These are phyloP conservation scores for Oreochromis grahami DNA, from an alignment of 2,797 vertebrate species.

Conservation along the genomic window DNA sequence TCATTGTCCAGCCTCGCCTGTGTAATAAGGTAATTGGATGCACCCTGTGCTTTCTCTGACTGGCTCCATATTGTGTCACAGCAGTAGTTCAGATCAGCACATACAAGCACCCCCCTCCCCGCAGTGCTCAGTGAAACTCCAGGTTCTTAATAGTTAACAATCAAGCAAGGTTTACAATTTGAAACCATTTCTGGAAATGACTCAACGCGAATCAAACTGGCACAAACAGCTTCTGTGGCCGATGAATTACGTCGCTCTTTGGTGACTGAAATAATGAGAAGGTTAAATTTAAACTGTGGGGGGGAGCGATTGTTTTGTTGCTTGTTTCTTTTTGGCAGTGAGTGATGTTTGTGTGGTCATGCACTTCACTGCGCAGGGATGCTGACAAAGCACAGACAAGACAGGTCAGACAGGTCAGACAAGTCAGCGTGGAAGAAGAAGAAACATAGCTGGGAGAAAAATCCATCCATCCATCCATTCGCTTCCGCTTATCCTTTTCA, in stretches of 20 bases:
- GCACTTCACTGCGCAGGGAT: neutral
- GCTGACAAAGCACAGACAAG: neutral
- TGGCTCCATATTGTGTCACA: constrained; percentile 40
- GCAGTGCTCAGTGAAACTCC: constrained; percentile 9
- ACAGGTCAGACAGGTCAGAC: constrained; percentile 3
- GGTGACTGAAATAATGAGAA: constrained; percentile 13
- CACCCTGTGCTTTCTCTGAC: constrained; percentile 27
- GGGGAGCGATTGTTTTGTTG: constrained; percentile 33
- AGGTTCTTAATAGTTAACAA: constrained; percentile 51
- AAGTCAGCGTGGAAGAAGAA: neutral
- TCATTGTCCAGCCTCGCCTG: neutral
- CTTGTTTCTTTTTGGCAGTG: constrained; percentile 31
- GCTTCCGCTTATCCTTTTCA: too few species aligned
- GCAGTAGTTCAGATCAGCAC: constrained; percentile 34
- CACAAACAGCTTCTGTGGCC: neutral
- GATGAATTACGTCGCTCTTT: neutral
- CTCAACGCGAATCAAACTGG: constrained; percentile 1
- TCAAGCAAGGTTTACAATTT: constrained; percentile 6
- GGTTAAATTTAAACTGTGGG: constrained; percentile 16
- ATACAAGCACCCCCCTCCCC: neutral
- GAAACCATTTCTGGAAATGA: neutral
- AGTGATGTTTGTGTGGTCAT: constrained; percentile 40
- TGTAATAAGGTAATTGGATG: constrained; percentile 55
- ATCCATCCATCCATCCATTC: too few species aligned
- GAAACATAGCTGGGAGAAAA: neutral